A percentile compares a stretch with the other conserved stretches of the same genome.
Conservation (phyloP, 1,140 invertebrate species). For the Neodiprion pinetum region DNA sequence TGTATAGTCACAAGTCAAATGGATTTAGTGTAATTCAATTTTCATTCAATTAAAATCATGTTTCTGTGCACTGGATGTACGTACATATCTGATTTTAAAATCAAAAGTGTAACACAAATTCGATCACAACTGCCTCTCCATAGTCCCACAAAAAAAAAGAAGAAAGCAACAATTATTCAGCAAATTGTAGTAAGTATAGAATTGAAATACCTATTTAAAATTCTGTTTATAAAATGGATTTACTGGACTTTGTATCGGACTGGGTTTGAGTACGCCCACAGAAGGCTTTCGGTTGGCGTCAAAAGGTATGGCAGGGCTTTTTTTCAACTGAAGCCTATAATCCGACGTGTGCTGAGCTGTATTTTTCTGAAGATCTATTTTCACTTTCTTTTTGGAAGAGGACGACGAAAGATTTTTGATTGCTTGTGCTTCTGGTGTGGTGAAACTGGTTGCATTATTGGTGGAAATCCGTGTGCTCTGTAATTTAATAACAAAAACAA, state of each 20-base stretch:
- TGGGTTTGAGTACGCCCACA: slow-evolving; percentile 74
- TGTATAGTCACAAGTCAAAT: no score
- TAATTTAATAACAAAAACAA: no score
- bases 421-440: not conserved
- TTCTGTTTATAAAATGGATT: slow-evolving; percentile 77
- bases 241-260: slow-evolving; percentile 72
- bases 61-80: not conserved
- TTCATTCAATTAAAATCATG: no score
- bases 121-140: not conserved
- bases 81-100: not conserved
- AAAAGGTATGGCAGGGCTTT: slow-evolving; percentile 76
- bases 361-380: slow-evolving; percentile 72
- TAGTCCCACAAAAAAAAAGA: not conserved
- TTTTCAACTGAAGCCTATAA: slow-evolving; percentile 71
- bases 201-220: slow-evolving; percentile 23
- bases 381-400: slow-evolving; percentile 63
- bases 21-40: no score
- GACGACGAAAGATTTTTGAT: slow-evolving; percentile 15
- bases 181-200: no score
- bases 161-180: not conserved
- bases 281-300: slow-evolving; percentile 72
- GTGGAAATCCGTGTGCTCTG: no score
- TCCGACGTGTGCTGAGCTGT: slow-evolving; percentile 72
- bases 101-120: not conserved
- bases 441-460: not conserved